phyloP scores from a whole-genome alignment of 2,113 vertebrate species.

The Polypterus bichir region DNA sequence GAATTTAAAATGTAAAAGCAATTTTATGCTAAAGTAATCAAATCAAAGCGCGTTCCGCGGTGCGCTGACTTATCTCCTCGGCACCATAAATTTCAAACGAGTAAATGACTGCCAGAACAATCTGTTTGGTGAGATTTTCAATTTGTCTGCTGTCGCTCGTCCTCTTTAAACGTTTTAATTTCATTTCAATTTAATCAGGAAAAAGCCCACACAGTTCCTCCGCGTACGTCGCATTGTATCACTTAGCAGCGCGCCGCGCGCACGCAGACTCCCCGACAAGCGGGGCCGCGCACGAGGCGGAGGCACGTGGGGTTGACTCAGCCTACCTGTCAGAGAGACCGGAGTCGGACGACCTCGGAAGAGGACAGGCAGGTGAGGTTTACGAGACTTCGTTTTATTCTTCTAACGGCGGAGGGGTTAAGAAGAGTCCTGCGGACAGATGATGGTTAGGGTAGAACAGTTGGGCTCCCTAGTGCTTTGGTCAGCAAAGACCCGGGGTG shows the following conservation, averaged over 20 bases:
- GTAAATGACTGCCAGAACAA: slow-evolving; percentile 10
- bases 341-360: slow-evolving; percentile 2
- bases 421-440: too few species aligned
- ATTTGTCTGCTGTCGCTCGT: slow-evolving; percentile 1
- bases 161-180: slow-evolving; percentile 3
- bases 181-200: slow-evolving; percentile 1
- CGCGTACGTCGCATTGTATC: slow-evolving; percentile 19
- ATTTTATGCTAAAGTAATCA: slow-evolving; percentile 7
- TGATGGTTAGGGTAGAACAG: too few species aligned
- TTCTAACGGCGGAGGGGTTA: too few species aligned
- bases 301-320: slow-evolving; percentile 2
- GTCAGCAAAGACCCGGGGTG: too few species aligned
- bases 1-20: slow-evolving; percentile 7
- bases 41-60: not conserved
- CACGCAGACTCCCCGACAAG: slow-evolving; percentile 4
- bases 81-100: slow-evolving; percentile 5
- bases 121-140: slow-evolving; percentile 9
- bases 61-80: slow-evolving; percentile 1
- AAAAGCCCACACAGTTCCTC: slow-evolving; percentile 6
- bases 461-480: too few species aligned
- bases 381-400: too few species aligned
- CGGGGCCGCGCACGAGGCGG: not conserved
- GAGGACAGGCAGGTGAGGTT: slow-evolving; percentile 22
- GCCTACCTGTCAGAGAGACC: not conserved
- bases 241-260: slow-evolving; percentile 6